A percentile compares a stretch with the other conserved stretches of the same genome.
These are phyloP conservation scores for Holothuria glaberrima DNA, from an alignment of 35 echinoderm and acorn worm species.

Conservation along the genomic window DNA sequence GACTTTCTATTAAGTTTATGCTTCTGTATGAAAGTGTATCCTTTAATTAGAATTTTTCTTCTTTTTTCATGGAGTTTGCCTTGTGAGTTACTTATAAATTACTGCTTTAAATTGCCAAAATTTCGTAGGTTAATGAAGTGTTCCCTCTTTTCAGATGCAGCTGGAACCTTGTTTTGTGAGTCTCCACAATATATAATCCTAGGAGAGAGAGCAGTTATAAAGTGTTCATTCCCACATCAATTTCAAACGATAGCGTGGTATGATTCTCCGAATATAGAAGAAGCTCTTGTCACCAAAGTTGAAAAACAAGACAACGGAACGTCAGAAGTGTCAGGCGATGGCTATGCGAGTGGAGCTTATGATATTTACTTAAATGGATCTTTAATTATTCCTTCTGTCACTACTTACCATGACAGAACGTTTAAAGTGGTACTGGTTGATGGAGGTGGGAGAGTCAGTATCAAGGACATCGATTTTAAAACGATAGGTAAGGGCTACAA, in stretches of 20 bases:
- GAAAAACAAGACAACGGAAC: background rate
- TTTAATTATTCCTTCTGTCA: background rate
- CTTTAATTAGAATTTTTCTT: too few species aligned
- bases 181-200: background rate
- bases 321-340: background rate
- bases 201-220: background rate
- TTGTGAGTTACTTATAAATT: too few species aligned
- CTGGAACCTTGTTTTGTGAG: background rate
- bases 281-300: background rate
- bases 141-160: too few species aligned
- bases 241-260: background rate
- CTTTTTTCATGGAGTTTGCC: too few species aligned
- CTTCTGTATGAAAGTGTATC: too few species aligned
- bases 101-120: too few species aligned
- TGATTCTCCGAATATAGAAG: background rate
- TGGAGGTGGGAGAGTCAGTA: too few species aligned
- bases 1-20: too few species aligned
- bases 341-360: background rate
- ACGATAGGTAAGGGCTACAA: constrained; percentile 8
- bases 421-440: background rate
- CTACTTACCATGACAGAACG: background rate
- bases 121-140: too few species aligned
- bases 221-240: background rate
- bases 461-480: background rate
- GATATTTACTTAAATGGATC: constrained; percentile 4